These are phyloP conservation scores for Fabriciana adippe DNA, from an alignment of 2,888 invertebrate species.

Conservation along the genomic window DNA sequence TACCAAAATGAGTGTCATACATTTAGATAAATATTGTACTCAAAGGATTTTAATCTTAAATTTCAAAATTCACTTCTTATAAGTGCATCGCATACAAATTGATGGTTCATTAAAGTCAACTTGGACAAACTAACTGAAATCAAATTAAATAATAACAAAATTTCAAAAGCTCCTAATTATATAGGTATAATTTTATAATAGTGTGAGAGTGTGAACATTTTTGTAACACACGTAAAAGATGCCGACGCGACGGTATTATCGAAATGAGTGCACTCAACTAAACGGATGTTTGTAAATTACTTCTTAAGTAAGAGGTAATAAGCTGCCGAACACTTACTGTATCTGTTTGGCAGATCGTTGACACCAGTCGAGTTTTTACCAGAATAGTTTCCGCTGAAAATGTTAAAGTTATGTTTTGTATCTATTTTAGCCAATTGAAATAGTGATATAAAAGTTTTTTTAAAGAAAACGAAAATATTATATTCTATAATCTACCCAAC, in stretches of 20 bases:
- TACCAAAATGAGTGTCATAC: constrained; percentile 6
- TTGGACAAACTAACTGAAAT: constrained; percentile 6
- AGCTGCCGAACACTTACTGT: constrained; percentile 14
- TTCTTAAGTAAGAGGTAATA: constrained; percentile 22
- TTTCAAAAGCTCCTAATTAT: not conserved
- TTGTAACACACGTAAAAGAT: constrained; percentile 28
- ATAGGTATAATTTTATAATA: constrained; percentile 1
- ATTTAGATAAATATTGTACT: constrained; percentile 12
- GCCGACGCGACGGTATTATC: constrained; percentile 30
- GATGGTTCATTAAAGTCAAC: constrained; percentile 10
- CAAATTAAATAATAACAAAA: constrained; percentile 11
- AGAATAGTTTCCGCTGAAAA: constrained; percentile 1
- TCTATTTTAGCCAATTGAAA: not conserved
- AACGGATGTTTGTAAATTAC: constrained; percentile 28
- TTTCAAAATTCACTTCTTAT: constrained; percentile 17
- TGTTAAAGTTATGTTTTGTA: not conserved
- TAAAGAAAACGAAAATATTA: no score
- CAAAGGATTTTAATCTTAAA: constrained; percentile 7
- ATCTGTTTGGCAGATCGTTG: constrained; percentile 22
- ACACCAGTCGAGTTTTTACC: constrained; percentile 17
- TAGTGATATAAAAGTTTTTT: no score
- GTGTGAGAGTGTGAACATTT: constrained; percentile 29
- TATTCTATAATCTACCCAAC: no score
- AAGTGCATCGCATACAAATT: constrained; percentile 19
- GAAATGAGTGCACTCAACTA: constrained; percentile 29